These are phyloP conservation scores for Macroteleia sp. DNA, from an alignment of 2,888 invertebrate genomes.

Conservation along the genomic window DNA sequence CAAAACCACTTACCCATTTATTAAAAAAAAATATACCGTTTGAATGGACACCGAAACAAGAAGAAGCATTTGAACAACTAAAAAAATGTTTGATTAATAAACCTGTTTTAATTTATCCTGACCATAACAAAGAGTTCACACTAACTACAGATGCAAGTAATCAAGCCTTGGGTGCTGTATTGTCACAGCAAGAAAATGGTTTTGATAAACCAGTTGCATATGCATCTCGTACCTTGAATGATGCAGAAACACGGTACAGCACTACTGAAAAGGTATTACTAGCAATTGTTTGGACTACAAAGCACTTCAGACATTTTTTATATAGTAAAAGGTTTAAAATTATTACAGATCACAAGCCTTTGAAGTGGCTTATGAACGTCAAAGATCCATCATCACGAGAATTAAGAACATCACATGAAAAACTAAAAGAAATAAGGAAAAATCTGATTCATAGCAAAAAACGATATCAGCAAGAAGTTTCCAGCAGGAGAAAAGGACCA, in stretches of 20 bases:
- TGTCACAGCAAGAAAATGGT: conserved; percentile 13
- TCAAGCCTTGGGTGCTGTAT: not conserved
- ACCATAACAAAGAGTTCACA: conserved; percentile 5
- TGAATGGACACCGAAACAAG: not conserved
- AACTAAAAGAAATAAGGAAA: too few relatives aligned
- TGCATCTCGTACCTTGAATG: conserved; percentile 22
- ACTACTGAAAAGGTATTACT: conserved; percentile 16
- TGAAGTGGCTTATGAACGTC: too few relatives aligned
- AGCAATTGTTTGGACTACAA: conserved; percentile 12
- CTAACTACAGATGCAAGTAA: conserved; percentile 31
- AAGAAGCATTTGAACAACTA: not conserved
- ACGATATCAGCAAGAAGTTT: too few relatives aligned
- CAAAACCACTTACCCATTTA: not conserved
- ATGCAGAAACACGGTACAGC: conserved; percentile 28
- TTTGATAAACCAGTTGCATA: conserved; percentile 19
- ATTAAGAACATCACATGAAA: too few relatives aligned
- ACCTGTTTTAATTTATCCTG: not conserved
- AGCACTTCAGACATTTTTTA: not conserved
- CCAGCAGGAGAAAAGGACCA: too few relatives aligned
- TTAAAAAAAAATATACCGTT: not conserved
- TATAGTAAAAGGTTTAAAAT: too few relatives aligned
- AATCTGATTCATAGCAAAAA: too few relatives aligned
- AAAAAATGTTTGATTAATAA: not conserved
- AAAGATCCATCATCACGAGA: too few relatives aligned
- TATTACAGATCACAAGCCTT: too few relatives aligned